phyloP scores from a whole-genome alignment of 2,797 vertebrate genomes.

The Coranthus polyacanthus region DNA sequence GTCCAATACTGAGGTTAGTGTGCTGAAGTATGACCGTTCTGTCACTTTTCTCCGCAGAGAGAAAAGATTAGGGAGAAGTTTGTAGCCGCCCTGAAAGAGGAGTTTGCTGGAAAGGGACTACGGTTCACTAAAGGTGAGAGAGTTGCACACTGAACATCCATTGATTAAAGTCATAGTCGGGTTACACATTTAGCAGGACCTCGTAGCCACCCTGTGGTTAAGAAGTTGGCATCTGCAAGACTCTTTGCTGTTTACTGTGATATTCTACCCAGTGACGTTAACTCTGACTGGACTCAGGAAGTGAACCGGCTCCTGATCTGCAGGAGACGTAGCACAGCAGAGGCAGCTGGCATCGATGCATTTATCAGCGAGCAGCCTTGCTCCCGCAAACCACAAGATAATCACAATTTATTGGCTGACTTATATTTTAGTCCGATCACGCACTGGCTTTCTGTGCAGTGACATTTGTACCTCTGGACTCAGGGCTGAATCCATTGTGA shows the following conservation, averaged over 20 bases:
- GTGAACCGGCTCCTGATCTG: not conserved
- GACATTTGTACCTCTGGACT: slow-evolving; percentile 1
- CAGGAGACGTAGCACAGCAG: not conserved
- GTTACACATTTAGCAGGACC: not conserved
- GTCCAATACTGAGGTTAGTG: not conserved
- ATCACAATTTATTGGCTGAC: not conserved
- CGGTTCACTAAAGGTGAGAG: slow-evolving; percentile 92
- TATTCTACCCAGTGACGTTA: not conserved
- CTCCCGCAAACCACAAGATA: not conserved
- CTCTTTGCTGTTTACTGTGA: not conserved
- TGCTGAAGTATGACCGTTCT: slow-evolving; percentile 3
- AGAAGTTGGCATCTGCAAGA: too few species aligned
- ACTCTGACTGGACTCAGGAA: not conserved
- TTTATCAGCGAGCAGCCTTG: not conserved
- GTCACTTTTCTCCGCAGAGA: slow-evolving; percentile 81
- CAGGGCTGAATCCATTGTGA: not conserved
- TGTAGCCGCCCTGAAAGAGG: slow-evolving; percentile 92
- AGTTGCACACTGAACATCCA: too few species aligned
- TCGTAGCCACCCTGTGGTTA: not conserved
- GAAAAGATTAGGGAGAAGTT: slow-evolving; percentile 98
- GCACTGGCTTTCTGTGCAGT: too few species aligned
- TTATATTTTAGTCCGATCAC: not conserved
- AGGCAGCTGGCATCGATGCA: slow-evolving; percentile 3
- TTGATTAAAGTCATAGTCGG: not conserved
- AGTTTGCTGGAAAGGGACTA: slow-evolving; percentile 97